phyloP scores from a whole-genome alignment of 2,113 vertebrate genomes.

The Oncorhynchus gorbuscha region DNA sequence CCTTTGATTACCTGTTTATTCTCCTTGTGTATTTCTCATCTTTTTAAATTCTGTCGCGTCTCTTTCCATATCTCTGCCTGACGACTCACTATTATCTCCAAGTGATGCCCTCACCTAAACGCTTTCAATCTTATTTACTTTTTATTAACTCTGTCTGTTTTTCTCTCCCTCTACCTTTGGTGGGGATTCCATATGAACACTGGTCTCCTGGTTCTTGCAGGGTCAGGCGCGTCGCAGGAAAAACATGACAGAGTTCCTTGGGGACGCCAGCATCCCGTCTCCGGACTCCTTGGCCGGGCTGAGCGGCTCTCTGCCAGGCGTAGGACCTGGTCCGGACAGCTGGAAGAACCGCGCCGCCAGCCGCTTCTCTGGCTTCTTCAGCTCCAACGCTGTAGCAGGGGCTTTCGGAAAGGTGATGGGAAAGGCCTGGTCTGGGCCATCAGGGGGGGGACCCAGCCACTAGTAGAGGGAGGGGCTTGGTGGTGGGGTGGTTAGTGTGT shows the following conservation, averaged over 20 bases:
- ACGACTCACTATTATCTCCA: conserved; percentile 2
- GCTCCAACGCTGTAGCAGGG: conserved; percentile 67
- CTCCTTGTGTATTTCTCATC: not conserved
- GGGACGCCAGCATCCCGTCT: conserved; percentile 82
- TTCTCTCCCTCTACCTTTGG: not conserved
- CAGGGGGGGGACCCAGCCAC: conserved; percentile 44
- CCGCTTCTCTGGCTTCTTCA: conserved; percentile 90
- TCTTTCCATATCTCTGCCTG: conserved; percentile 7
- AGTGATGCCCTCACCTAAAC: conserved; percentile 4
- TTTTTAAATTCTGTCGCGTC: too few relatives aligned
- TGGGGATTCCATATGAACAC: not conserved
- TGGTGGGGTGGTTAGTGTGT: too few relatives aligned
- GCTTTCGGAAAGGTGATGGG: conserved; percentile 81
- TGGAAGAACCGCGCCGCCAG: conserved; percentile 92
- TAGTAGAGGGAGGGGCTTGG: conserved; percentile 27
- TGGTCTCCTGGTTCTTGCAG: conserved; percentile 57
- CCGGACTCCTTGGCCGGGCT: conserved; percentile 69
- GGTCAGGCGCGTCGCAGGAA: conserved; percentile 85
- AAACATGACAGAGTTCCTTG: conserved; percentile 92
- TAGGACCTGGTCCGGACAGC: conserved; percentile 72
- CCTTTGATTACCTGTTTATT: conserved; percentile 62
- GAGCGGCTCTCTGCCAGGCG: conserved; percentile 73
- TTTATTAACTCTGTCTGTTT: not conserved
- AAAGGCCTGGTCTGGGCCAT: not conserved
- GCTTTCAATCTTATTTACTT: not conserved